phyloP scores from a whole-genome alignment of 2,888 invertebrate species.

The Cosmia pyralina region DNA sequence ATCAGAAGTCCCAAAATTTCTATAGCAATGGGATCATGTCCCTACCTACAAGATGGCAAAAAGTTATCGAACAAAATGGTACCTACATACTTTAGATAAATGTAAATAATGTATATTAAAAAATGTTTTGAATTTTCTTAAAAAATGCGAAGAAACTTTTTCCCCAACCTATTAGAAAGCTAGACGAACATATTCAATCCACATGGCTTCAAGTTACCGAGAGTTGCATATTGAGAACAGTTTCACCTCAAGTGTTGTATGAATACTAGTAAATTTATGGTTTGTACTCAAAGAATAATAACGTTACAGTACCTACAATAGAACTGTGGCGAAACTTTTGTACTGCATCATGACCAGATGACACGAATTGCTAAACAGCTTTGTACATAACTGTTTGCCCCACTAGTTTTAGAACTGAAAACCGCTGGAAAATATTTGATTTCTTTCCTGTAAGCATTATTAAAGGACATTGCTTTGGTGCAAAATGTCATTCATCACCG shows the following conservation, averaged over 20 bases:
- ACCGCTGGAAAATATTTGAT: background rate
- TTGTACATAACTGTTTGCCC: background rate
- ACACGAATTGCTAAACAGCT: constrained; percentile 11
- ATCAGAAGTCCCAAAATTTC: no score
- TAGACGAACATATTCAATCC: background rate
- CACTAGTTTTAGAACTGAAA: background rate
- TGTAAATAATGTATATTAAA: no score
- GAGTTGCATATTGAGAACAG: constrained; percentile 19
- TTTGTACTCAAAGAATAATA: constrained; percentile 24
- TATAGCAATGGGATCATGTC: no score
- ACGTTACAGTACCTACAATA: constrained; percentile 12
- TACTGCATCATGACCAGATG: constrained; percentile 19
- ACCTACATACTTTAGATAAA: no score
- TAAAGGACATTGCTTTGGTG: background rate
- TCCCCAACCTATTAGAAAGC: no score
- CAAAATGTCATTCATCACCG: background rate
- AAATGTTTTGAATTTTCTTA: no score
- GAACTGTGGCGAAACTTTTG: constrained; percentile 21
- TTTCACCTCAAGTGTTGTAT: constrained; percentile 3
- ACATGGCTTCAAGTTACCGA: constrained; percentile 15
- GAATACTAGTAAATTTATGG: constrained; percentile 18
- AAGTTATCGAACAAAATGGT: no score
- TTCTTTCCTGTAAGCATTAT: background rate
- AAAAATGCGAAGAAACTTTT: no score
- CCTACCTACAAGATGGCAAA: no score